phyloP scores from a whole-genome alignment of 1,140 invertebrate species.

The Chelonus insularis region DNA sequence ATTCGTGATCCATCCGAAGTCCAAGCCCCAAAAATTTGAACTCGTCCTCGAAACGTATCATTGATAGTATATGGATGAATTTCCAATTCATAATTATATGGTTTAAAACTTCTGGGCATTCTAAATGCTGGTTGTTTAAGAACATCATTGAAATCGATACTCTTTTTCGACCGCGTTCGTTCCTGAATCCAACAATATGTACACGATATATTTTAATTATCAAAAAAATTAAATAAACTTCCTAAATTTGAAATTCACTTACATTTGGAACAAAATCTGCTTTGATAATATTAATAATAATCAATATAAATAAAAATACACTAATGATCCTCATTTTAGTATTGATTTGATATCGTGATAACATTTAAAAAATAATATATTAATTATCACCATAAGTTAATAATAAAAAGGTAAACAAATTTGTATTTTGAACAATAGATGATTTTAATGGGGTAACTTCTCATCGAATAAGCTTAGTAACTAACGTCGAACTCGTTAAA shows the following conservation, averaged over 20 bases:
- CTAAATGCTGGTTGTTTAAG: constrained; percentile 29
- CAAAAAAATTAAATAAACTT: no score
- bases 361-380: no score
- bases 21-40: constrained; percentile 67
- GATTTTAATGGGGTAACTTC: background rate
- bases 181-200: constrained; percentile 15
- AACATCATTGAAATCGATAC: constrained; percentile 45
- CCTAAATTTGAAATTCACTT: no score
- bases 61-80: constrained; percentile 65
- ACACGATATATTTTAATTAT: background rate
- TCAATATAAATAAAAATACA: no score
- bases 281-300: no score
- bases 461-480: background rate
- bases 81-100: constrained; percentile 65
- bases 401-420: background rate
- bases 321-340: no score
- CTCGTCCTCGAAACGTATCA: constrained; percentile 63
- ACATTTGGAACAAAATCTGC: no score
- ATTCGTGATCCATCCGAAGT: constrained; percentile 62
- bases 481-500: background rate
- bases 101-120: constrained; percentile 62
- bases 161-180: constrained; percentile 33
- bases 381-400: no score
- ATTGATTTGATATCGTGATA: no score
- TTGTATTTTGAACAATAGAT: background rate